Percentiles rank a stretch among this genome's conserved stretches.
Evolutionary conservation across 2,113 vertebrate genomes (phyloP).

Genomic region (Enhydra lutris): DNA sequence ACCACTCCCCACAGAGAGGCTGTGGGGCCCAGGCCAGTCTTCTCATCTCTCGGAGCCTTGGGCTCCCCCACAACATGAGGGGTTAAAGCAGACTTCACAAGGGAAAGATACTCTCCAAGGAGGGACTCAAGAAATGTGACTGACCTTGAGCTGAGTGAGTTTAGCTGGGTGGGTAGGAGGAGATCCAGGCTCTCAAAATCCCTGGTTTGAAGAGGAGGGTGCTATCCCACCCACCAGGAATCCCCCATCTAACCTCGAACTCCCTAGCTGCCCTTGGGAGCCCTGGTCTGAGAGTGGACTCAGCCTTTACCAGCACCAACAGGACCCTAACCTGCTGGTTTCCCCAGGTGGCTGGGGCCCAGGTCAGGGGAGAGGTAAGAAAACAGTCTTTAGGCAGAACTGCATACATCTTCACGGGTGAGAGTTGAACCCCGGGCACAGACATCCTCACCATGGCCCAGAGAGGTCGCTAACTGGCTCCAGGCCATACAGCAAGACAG

Average conservation of each 20-base stretch:
- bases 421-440: background rate
- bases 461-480: background rate
- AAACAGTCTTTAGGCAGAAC: background rate
- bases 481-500: background rate
- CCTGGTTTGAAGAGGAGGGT: background rate
- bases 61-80: background rate
- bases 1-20: background rate
- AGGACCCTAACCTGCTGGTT: background rate
- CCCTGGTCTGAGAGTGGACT: background rate
- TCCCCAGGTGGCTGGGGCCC: background rate
- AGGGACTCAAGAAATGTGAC: background rate
- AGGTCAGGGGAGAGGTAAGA: background rate
- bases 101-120: background rate
- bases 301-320: background rate
- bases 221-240: background rate
- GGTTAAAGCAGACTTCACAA: background rate
- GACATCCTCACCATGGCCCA: background rate
- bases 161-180: background rate
- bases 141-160: background rate
- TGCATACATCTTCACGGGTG: background rate
- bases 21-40: background rate
- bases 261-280: background rate
- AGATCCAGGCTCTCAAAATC: background rate
- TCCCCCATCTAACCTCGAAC: background rate
- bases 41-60: background rate